Evolutionary conservation across 2,888 invertebrate genomes (phyloP).

Genomic region (Nomada fucata): DNA sequence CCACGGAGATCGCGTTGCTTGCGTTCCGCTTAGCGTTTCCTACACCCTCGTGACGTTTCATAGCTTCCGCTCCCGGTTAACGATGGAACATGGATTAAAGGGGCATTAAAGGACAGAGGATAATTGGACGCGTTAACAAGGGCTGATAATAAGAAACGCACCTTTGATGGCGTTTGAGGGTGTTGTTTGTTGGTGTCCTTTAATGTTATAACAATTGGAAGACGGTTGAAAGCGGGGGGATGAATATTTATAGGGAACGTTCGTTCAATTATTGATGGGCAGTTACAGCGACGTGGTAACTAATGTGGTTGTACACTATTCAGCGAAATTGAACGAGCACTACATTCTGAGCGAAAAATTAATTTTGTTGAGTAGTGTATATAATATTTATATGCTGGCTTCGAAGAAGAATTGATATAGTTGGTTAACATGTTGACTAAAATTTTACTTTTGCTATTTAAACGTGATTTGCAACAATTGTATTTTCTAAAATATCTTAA

Average conservation of each 20-base stretch:
- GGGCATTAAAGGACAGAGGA: conserved; percentile 20
- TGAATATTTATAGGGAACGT: no score
- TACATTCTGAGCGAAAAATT: no score
- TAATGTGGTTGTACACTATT: background rate
- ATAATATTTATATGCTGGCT: no score
- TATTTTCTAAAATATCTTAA: no score
- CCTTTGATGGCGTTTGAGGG: conserved; percentile 22
- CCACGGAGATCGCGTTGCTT: conserved; percentile 46
- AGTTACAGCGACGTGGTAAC: background rate
- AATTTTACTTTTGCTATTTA: no score
- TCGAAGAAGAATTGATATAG: no score
- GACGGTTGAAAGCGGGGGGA: background rate
- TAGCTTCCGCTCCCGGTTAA: conserved; percentile 20
- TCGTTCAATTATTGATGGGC: background rate
- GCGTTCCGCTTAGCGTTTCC: conserved; percentile 36
- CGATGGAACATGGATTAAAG: background rate
- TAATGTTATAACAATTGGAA: background rate
- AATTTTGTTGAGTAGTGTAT: no score
- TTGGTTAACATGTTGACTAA: no score
- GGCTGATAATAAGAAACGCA: conserved; percentile 27
- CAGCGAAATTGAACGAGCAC: no score
- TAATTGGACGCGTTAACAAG: conserved; percentile 26
- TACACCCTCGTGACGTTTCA: conserved; percentile 20
- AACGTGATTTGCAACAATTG: no score
- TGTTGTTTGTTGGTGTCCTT: background rate